phyloP scores from a whole-genome alignment of 2,797 vertebrate species.

The Sparidentex hasta region DNA sequence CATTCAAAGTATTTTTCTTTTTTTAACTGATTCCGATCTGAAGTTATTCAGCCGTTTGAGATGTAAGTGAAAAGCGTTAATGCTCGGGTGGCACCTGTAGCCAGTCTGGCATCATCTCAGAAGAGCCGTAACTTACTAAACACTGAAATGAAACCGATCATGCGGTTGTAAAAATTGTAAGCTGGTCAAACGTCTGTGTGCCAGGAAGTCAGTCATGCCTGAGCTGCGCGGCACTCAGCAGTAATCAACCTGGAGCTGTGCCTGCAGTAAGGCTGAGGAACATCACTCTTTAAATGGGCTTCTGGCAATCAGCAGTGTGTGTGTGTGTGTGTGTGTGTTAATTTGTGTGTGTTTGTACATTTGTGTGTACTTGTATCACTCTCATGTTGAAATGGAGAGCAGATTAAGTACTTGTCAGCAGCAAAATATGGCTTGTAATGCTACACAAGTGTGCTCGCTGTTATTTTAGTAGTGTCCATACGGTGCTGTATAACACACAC shows the following conservation, averaged over 20 bases:
- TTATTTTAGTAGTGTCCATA: constrained; percentile 52
- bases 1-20: not conserved
- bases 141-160: constrained; percentile 54
- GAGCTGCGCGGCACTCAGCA: constrained; percentile 67
- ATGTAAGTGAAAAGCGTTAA: constrained; percentile 11
- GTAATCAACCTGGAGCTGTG: constrained; percentile 78
- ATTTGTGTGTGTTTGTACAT: not conserved
- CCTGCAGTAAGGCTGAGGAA: constrained; percentile 71
- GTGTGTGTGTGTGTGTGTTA: constrained; percentile 14
- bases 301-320: constrained; percentile 66
- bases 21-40: constrained; percentile 34
- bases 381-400: constrained; percentile 58
- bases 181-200: constrained; percentile 66
- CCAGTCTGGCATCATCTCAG: constrained; percentile 40
- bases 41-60: constrained; percentile 9
- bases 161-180: constrained; percentile 55
- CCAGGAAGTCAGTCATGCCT: constrained; percentile 69
- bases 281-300: constrained; percentile 68
- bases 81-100: constrained; percentile 32
- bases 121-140: constrained; percentile 37
- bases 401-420: constrained; percentile 64
- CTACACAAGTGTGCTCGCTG: constrained; percentile 54
- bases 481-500: constrained; percentile 5
- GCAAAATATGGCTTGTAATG: constrained; percentile 68
- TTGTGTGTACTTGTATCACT: constrained; percentile 28